These are phyloP conservation scores for Drosophila vallismaia DNA, from an alignment of 2,888 invertebrate genomes.

Conservation along the genomic window DNA sequence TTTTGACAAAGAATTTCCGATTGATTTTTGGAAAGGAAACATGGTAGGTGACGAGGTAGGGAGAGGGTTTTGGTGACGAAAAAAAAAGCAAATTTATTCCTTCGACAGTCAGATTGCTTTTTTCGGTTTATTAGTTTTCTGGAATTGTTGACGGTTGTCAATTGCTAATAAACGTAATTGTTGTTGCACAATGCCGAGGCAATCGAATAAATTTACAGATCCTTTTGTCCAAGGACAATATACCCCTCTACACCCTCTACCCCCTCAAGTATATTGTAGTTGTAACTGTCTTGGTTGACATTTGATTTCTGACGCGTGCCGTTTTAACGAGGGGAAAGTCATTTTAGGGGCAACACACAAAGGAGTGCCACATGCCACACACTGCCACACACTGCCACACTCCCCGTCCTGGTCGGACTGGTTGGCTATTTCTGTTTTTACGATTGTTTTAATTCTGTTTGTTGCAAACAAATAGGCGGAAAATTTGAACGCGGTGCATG, in stretches of 20 bases:
- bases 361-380: conserved; percentile 56
- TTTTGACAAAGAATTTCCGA: no score
- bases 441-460: conserved; percentile 76
- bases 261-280: conserved; percentile 1
- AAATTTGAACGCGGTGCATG: conserved; percentile 64
- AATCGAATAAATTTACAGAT: conserved; percentile 25
- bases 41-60: no score
- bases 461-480: conserved; percentile 78
- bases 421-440: conserved; percentile 67
- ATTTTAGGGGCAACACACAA: conserved; percentile 14
- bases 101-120: no score
- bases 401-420: conserved; percentile 2
- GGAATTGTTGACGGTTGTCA: conserved; percentile 12
- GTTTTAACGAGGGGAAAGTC: conserved; percentile 58
- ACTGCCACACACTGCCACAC: no score
- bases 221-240: conserved; percentile 3
- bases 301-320: conserved; percentile 75
- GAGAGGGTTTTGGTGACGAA: no score
- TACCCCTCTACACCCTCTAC: neutral
- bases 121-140: conserved; percentile 3
- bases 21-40: no score
- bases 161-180: conserved; percentile 45
- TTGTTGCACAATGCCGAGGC: conserved; percentile 38
- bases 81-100: no score
- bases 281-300: conserved; percentile 53